Percentiles rank a stretch among this genome's conserved stretches.
These are phyloP conservation scores for Sinocyclocheilus anophthalmus DNA, from an alignment of 2,113 vertebrate species.

Conservation along the genomic window DNA sequence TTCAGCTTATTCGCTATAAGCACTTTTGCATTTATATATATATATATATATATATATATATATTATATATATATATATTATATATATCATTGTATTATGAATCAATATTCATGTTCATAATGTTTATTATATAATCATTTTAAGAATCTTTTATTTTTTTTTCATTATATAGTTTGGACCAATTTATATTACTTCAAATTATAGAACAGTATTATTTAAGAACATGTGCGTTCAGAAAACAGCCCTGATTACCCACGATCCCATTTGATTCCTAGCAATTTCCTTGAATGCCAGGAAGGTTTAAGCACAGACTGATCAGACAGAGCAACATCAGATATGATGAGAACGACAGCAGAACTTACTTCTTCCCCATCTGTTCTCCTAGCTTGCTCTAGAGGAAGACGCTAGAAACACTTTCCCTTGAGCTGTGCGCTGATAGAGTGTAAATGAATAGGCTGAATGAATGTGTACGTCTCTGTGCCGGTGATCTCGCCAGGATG, in stretches of 20 bases:
- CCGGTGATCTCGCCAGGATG: conserved; percentile 95
- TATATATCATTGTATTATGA: no score
- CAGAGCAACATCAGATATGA: conserved; percentile 47
- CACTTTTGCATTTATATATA: no score
- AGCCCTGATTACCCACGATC: conserved; percentile 59
- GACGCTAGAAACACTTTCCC: neutral
- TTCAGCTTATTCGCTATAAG: no score
- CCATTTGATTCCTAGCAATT: conserved; percentile 61
- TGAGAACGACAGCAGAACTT: conserved; percentile 71
- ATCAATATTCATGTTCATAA: no score
- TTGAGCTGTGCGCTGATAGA: no score
- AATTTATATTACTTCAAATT: no score
- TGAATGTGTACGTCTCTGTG: conserved; percentile 86
- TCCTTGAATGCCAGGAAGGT: conserved; percentile 59
- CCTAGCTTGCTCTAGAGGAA: conserved; percentile 84
- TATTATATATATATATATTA: no score
- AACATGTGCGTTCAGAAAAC: neutral
- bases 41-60: no score
- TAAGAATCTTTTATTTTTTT: no score
- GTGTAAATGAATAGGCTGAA: neutral
- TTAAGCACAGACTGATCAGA: neutral
- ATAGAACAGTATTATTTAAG: no score
- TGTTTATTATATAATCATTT: no score
- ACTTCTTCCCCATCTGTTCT: conserved; percentile 83
- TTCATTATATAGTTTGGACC: no score